Evolutionary conservation across 64 coral and sea anemone species (phyloP).

Genomic region (Montipora foliosa): DNA sequence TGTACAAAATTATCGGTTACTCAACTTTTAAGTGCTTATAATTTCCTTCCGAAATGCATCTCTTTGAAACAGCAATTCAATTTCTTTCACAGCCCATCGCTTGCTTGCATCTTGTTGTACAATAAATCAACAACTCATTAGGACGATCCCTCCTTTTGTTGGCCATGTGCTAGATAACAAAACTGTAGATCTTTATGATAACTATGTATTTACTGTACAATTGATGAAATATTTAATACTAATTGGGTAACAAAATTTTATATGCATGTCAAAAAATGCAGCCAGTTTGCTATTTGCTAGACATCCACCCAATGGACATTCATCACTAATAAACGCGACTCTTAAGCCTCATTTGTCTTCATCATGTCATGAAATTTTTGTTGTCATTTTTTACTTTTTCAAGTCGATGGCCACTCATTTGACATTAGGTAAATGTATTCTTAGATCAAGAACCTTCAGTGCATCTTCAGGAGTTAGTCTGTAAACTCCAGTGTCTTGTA

Average conservation of each 20-base stretch:
- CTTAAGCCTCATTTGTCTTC: too few species aligned
- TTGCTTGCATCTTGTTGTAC: too few species aligned
- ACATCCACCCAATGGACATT: too few species aligned
- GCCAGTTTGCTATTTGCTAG: too few species aligned
- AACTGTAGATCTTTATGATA: neutral
- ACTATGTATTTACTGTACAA: neutral
- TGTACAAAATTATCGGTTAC: too few species aligned
- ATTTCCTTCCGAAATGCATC: too few species aligned
- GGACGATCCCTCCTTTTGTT: neutral
- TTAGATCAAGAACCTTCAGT: conserved; percentile 65
- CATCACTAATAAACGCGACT: neutral
- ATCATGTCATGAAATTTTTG: too few species aligned
- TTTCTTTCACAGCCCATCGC: too few species aligned
- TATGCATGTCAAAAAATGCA: neutral
- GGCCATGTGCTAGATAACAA: neutral
- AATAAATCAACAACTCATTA: neutral
- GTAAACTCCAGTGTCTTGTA: conserved; percentile 77
- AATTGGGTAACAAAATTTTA: neutral
- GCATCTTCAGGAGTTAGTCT: conserved; percentile 57
- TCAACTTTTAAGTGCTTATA: too few species aligned
- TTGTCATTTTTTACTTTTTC: too few species aligned
- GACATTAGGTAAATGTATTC: conserved; percentile 70
- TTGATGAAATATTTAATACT: neutral
- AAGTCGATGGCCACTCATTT: neutral
- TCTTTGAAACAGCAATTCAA: too few species aligned